Conservation (phyloP, 1,140 invertebrate species). For the Dolichoris vasculosae region DNA sequence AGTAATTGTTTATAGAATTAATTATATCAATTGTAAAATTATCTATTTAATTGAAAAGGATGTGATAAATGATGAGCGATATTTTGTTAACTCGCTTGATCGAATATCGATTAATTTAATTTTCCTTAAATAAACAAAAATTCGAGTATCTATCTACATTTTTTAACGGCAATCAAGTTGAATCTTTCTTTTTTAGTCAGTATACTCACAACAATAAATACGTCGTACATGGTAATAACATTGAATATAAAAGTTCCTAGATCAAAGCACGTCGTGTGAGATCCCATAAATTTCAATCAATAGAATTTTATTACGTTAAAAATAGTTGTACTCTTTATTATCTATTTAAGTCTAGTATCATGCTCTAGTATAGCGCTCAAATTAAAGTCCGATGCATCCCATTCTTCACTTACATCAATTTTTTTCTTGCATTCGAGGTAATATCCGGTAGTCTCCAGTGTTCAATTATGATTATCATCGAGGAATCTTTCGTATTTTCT, state of each 20-base stretch:
- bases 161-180: background rate
- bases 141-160: background rate
- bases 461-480: background rate
- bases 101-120: background rate
- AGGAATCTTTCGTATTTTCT: conserved; percentile 36
- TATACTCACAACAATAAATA: background rate
- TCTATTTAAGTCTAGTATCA: background rate
- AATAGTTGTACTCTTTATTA: background rate
- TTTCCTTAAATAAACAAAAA: too few species aligned
- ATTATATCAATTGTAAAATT: background rate
- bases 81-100: background rate
- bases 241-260: conserved; percentile 11
- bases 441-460: background rate
- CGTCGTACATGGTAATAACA: background rate
- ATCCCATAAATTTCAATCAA: conserved; percentile 41
- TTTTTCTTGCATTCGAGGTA: background rate
- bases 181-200: background rate
- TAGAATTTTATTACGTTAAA: conserved; percentile 40
- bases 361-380: background rate
- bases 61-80: background rate
- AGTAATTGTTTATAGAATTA: background rate
- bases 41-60: background rate
- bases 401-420: conserved; percentile 31
- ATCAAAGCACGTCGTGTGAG: background rate
- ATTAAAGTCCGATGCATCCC: background rate